Base-by-base conservation (phyloP, 2,797 vertebrate genomes). In the Lophotriccus pileatus region DNA sequence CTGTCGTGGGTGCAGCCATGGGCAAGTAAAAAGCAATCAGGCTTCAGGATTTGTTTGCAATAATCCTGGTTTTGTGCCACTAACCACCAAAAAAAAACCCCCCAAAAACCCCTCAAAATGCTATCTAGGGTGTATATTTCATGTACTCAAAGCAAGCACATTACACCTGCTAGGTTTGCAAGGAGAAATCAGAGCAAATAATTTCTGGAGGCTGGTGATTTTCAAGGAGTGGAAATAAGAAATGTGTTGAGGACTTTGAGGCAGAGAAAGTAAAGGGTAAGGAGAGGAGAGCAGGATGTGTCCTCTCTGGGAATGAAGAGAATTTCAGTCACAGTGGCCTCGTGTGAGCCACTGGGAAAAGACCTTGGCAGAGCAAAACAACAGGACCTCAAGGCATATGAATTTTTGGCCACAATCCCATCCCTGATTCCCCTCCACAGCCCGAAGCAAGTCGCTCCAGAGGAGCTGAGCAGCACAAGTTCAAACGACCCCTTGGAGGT, bases 231-330 rank as follows among this genome's bases (percentile, higher is more conserved):
- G 23, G 68, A 30, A 87, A 69, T 0, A 6, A 80, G 79, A 58
- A 85, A 64, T 1, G 4, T 68, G 27, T 1, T 8, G 60, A 55
- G 55, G n/a, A 55, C 19, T 69, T 52, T 9, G 52, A 59, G 67
- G 44, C 23, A 47, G 30, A 69, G 37, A 52, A 82, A 86, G 4
- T 25, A 34, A 76, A 92, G 39, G 4, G 32, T 44, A 13, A 89
- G 64, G 14, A 36, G 14, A n/a, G 23, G 32, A 50, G 62, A 84
- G 39, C 22, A 66, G 49, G n/a, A 24, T 0, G 0, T 12, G 4
- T 46, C 44, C 68, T 70, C 20, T 13, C 14, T 12, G 30, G 46
- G 46, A 49, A 34, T 0, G 41, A 47, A 14, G 3, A 66, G 34
- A 77, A 50, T 60, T 66, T 69, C 89, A 68, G 55, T 66, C 41